phyloP scores from a whole-genome alignment of 2,797 vertebrate genomes.

The Melanotaenia maccullochi region DNA sequence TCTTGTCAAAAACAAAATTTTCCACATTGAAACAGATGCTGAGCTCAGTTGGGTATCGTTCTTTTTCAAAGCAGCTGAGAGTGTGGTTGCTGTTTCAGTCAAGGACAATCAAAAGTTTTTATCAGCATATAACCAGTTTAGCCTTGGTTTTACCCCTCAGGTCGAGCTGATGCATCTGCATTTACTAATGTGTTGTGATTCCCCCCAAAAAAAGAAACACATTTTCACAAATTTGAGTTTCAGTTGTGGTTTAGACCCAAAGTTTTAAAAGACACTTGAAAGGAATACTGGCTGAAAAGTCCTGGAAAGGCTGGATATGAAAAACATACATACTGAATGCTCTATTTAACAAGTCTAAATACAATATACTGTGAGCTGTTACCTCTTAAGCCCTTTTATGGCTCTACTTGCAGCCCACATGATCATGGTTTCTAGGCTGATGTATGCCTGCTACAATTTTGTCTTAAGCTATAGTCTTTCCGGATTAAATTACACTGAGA shows the following conservation, averaged over 20 bases:
- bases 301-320: neutral
- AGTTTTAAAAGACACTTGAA: neutral
- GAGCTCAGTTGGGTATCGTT: neutral
- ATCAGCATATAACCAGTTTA: no score
- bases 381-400: constrained; percentile 28
- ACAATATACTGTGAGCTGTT: constrained; percentile 6
- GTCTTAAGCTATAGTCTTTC: constrained; percentile 55
- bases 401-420: constrained; percentile 21
- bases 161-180: no score
- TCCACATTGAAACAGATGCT: constrained; percentile 9
- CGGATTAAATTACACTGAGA: constrained; percentile 71
- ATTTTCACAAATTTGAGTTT: neutral
- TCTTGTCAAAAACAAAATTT: constrained; percentile 17
- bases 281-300: neutral
- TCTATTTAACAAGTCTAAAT: neutral
- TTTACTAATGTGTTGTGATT: neutral
- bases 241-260: constrained; percentile 10
- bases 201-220: neutral
- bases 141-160: no score
- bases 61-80: neutral
- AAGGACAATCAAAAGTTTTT: neutral
- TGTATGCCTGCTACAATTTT: constrained; percentile 34
- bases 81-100: neutral
- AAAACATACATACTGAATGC: neutral
- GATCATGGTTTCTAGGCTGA: constrained; percentile 37